phyloP scores from a whole-genome alignment of 2,888 invertebrate species.

The Linyphia triangularis region DNA sequence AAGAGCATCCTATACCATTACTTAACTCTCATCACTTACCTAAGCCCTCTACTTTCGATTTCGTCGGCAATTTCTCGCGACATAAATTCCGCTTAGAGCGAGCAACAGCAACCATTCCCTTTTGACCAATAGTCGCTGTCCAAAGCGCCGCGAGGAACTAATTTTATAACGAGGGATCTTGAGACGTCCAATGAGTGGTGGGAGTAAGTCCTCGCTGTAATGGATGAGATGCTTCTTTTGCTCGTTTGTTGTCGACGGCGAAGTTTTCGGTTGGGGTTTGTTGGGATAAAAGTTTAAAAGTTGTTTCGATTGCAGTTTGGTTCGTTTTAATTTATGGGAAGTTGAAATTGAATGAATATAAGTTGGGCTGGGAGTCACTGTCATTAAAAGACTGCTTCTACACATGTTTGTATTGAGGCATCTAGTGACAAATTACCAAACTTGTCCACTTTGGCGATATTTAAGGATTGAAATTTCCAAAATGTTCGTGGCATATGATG shows the following conservation, averaged over 20 bases:
- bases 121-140: constrained; percentile 67
- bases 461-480: no score
- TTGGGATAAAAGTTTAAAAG: no score
- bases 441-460: no score
- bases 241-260: constrained; percentile 21
- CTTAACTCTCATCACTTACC: neutral
- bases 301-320: constrained; percentile 29
- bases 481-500: no score
- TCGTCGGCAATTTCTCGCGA: constrained; percentile 43
- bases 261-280: constrained; percentile 18
- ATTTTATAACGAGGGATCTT: constrained; percentile 52
- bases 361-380: neutral
- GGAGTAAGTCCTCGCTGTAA: constrained; percentile 21
- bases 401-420: no score
- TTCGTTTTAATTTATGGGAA: neutral
- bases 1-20: neutral
- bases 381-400: no score
- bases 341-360: neutral
- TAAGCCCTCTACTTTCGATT: constrained; percentile 49
- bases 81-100: constrained; percentile 53
- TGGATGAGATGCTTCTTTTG: constrained; percentile 25
- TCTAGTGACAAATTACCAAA: no score
- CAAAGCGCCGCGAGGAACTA: constrained; percentile 19
- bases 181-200: neutral
- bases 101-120: neutral